Base-by-base conservation (phyloP, 2,797 vertebrate species). In the Channallabes apus region DNA sequence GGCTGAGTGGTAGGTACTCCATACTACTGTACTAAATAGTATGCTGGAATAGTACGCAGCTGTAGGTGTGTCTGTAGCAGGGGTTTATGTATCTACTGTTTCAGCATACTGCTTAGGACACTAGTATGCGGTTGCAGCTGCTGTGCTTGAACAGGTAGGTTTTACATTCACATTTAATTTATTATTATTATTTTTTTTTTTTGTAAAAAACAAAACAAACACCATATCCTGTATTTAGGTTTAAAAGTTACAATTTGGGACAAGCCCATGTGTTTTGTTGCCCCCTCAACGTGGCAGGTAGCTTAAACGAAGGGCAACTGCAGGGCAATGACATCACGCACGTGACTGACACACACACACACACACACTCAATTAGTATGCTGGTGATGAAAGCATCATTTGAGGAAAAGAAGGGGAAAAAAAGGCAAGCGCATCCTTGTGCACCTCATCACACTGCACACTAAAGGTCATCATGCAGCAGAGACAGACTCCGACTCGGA, bases 331-430 rank as follows among this genome's bases (percentile, higher is more conserved):
- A 84, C 82, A 84, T 84, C 82, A 77, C 62, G 29, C 82, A 76
- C 72, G 73, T 80, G 64, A 41, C 46, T 38, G 76, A 68, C 46
- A 62, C 46, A 11, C 51, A 51, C 64, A 24, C 71, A 8, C 82
- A 69, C 38, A 38, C 87, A 62, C n/a, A 54, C 35, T 85, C 85
- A 86, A 86, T 90, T 86, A 85, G 82, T 90, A 88, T 90, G 79
- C 87, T 73, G 75, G 73, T 81, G 84, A 87, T 80, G 84, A 83
- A 79, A 84, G 72, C 76, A 68, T 81, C 68, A 38, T 85, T 58
- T 73, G 80, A 85, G 73, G 65, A 38, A 51, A 51, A 51, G 46
- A 51, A 51, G 46, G 14, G 14, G 46, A 51, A 51, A 51, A 76
- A 75, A 81, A 54, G 79, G 80, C 56, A 65, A n/a, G 9, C 64